Evolutionary conservation across 2,888 invertebrate species (phyloP).

Genomic region (Anoncus sp.): DNA sequence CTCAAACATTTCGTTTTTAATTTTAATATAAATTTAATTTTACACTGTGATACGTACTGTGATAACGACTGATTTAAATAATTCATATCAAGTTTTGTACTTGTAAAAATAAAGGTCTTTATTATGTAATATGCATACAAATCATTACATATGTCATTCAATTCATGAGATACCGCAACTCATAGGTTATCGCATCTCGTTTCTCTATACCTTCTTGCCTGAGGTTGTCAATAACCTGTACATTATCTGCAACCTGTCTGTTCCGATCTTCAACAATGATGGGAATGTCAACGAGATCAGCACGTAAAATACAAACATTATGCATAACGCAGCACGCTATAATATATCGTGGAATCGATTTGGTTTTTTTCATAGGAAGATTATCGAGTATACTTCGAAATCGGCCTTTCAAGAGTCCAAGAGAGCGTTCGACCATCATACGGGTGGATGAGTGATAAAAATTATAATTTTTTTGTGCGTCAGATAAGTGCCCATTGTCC

Average conservation of each 20-base stretch:
- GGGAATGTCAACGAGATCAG: constrained; percentile 1
- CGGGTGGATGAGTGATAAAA: constrained; percentile 6
- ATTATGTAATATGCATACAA: not conserved
- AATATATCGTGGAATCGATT: constrained; percentile 28
- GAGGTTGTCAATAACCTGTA: constrained; percentile 1
- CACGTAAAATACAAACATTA: constrained; percentile 34
- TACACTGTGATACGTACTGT: not conserved
- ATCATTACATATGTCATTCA: constrained; percentile 3
- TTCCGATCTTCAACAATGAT: not conserved
- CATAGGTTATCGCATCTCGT: not conserved
- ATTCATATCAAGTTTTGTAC: not conserved
- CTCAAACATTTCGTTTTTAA: not conserved
- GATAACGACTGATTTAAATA: not conserved
- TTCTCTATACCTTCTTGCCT: constrained; percentile 5
- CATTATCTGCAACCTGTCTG: constrained; percentile 6
- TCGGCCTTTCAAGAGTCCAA: not conserved
- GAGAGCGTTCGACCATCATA: constrained; percentile 14
- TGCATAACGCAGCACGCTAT: constrained; percentile 40
- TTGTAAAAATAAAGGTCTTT: not conserved
- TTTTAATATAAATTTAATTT: not conserved
- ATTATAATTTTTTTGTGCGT: constrained; percentile 18
- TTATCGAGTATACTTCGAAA: constrained; percentile 1
- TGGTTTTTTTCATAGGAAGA: constrained; percentile 22
- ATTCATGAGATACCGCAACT: not conserved
- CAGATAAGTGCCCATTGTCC: constrained; percentile 39